Conservation (phyloP, 2,888 invertebrate species). For the Argynnis bischoffii region DNA sequence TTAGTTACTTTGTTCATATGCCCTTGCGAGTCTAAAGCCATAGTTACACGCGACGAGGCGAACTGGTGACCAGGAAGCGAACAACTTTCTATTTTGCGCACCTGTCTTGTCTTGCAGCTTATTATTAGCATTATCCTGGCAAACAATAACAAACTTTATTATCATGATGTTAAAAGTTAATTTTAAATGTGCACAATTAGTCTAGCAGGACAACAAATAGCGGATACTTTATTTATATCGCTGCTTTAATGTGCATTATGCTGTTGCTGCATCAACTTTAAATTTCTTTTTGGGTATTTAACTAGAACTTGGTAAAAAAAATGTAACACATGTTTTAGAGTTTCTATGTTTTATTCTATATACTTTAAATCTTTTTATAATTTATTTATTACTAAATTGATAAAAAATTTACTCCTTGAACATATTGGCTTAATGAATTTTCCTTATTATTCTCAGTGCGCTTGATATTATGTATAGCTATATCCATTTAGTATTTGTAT, state of each 20-base stretch:
- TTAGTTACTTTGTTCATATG: conserved; percentile 32
- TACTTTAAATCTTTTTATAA: too few species aligned
- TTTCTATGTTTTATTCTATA: too few species aligned
- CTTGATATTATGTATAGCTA: too few species aligned
- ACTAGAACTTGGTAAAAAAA: too few species aligned
- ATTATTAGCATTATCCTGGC: conserved; percentile 48
- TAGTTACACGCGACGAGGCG: conserved; percentile 62
- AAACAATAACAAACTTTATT: conserved; percentile 46
- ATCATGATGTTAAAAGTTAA: conserved; percentile 27
- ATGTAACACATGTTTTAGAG: too few species aligned
- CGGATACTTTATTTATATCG: conserved; percentile 27
- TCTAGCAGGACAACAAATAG: conserved; percentile 36
- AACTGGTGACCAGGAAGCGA: conserved; percentile 78
- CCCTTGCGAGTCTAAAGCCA: conserved; percentile 47
- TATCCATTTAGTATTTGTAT: too few species aligned
- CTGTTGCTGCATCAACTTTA: conserved; percentile 19
- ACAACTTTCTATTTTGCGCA: conserved; percentile 82
- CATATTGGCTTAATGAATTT: too few species aligned
- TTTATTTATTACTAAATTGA: too few species aligned
- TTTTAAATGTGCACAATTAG: conserved; percentile 25
- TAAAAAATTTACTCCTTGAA: too few species aligned
- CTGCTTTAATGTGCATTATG: conserved; percentile 27
- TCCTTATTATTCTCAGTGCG: too few species aligned
- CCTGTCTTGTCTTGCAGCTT: conserved; percentile 74
- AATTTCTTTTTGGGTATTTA: too few species aligned